Evolutionary conservation across 2,888 invertebrate species (phyloP), one percentile per base, ranked within the genome.

Genomic region (Sarcophaga subvicina): DNA sequence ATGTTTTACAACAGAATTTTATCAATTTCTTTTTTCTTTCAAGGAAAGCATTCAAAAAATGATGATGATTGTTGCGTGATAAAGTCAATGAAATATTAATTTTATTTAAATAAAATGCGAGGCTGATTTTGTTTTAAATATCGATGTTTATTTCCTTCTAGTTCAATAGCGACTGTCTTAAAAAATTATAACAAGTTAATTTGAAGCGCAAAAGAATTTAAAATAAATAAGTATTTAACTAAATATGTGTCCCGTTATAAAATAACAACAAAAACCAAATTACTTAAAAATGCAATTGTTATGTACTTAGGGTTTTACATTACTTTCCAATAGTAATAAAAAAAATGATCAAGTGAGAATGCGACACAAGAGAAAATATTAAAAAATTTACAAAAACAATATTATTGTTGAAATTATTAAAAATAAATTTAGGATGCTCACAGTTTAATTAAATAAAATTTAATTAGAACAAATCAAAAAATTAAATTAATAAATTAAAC

Each of bases 271-370:
- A 59, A 59, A 59, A 6, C 17, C 3, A 27, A 27, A 59, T 59
- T 5, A n/a, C n/a, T n/a, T 60, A 60, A 60, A 60, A 3, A 6
- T n/a, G 60, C n/a, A 60, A 60, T n/a, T 17, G 60, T 60, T 60
- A 60, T 60, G 60, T 60, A n/a, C 17, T 60, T 60, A n/a, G n/a
- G 11, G 37, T 63, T 63, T 63, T 63, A 63, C 4, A 63, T 63
- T 22, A 62, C 62, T 62, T 62, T 62, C 62, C 22, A 62, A 62
- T 20, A 62, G 22, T 62, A 62, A n/a, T n/a, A n/a, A n/a, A 62
- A 62, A 62, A 62, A 62, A 27, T 22, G 22, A 62, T 22, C 62
- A 62, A 20, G 62, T 62, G 22, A 62, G 22, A 62, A 62, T 62
- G n/a, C 22, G 62, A 62, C 62, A 62, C 2, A 59, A 59, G 0